Conservation (phyloP, 1,140 invertebrate genomes). For the Ruditapes philippinarum region DNA sequence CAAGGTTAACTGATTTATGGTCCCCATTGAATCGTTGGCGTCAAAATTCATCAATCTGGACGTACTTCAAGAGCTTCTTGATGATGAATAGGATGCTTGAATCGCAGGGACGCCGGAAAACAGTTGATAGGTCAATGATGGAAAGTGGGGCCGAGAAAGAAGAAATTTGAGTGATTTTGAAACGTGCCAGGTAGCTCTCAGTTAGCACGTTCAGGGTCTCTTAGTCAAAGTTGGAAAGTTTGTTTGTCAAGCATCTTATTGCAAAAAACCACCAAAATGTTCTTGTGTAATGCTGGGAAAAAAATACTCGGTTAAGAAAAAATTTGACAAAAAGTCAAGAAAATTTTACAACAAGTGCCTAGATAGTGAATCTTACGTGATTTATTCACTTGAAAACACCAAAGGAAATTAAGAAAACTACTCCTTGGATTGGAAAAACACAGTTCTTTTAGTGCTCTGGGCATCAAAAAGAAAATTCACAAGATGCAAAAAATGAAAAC, state of each 20-base stretch:
- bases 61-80: conserved; percentile 47
- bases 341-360: conserved; percentile 90
- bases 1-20: conserved; percentile 46
- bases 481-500: conserved; percentile 59
- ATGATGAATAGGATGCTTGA: conserved; percentile 53
- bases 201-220: not conserved
- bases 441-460: conserved; percentile 92
- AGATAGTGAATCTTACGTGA: conserved; percentile 92
- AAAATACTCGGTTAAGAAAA: conserved; percentile 90
- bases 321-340: conserved; percentile 91
- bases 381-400: conserved; percentile 91
- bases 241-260: not conserved
- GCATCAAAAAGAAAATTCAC: conserved; percentile 91
- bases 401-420: conserved; percentile 89
- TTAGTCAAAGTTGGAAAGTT: conserved; percentile 31
- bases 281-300: conserved; percentile 91
- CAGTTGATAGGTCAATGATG: conserved; percentile 27
- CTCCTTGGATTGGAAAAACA: conserved; percentile 92
- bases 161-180: conserved; percentile 62
- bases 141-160: conserved; percentile 71
- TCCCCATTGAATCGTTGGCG: conserved; percentile 76
- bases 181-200: not conserved
- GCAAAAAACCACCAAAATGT: conserved; percentile 92
- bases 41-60: conserved; percentile 59
- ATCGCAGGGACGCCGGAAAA: conserved; percentile 55